Base-by-base conservation (phyloP, 1,140 invertebrate species). In the Neuroterus valhalla region DNA sequence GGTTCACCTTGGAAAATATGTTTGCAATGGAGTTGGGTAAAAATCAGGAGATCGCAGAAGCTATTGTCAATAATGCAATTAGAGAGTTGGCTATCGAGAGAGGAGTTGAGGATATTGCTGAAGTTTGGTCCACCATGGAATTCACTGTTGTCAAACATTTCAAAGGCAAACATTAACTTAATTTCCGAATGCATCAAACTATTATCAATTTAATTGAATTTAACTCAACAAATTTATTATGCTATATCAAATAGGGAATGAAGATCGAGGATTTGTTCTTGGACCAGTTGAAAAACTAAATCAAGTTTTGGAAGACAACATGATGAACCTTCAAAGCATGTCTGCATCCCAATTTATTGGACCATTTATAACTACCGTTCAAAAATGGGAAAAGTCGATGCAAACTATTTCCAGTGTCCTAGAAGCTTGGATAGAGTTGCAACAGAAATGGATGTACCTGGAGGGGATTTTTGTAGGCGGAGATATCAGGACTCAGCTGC, bases 391-490 rank as follows among this genome's bases (percentile, higher is more conserved):
- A 81, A 94, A 94, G 70, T 92, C 91, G 12, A 88, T 98, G 77
- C 94, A 95, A 1, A 92, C 93, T 8, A 95, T 98, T 67, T 93
- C 93, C 2, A 96, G 97, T 88, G 95, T 97, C 3, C 92, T 98
- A 11, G 96, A 96, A 81, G 93, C 94, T 66, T 98, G 96, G 96
- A 90, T 96, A 82, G 90, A 93, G 2, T 93, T 96, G 3, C 96
- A 98, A 84, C 91, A 93, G 75, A 97, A 96, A 86, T 98, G 96
- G 96, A 90, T 98, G 73, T 96, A 97, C 84, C 89, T 98, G 71
- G 96, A 97, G 85, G 96, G 96, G 0, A 97, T 98, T 55, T 98
- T 98, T 85, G 93, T 97, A 6, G 95, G 95, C 1, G 95, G 95
- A 14, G 96, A 98, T 84, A 97, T 98, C 71, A 91, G 96, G 68